These are phyloP conservation scores for Drosophila insularis DNA, from an alignment of 1,140 invertebrate genomes.

Conservation along the genomic window DNA sequence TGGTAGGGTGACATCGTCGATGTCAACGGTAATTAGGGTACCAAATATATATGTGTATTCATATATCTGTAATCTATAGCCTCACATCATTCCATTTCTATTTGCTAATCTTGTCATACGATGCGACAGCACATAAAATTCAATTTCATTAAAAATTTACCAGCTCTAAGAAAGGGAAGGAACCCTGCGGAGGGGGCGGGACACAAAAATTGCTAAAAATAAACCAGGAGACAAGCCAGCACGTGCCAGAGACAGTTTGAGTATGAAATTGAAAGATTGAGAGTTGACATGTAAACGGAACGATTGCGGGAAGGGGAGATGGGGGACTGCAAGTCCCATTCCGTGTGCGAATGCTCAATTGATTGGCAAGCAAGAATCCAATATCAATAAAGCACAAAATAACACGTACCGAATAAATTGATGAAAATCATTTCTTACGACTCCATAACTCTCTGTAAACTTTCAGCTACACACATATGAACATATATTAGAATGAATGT, in stretches of 20 bases:
- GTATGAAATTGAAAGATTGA: neutral
- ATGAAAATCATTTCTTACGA: neutral
- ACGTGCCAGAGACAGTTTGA: slow-evolving; percentile 34
- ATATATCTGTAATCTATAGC: neutral
- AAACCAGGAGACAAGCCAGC: slow-evolving; percentile 31
- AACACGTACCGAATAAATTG: slow-evolving; percentile 39
- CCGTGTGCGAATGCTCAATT: neutral
- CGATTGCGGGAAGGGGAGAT: neutral
- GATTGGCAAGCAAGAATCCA: slow-evolving; percentile 6
- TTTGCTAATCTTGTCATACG: slow-evolving; percentile 25
- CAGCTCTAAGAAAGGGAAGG: neutral
- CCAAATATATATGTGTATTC: no score
- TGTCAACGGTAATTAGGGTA: no score
- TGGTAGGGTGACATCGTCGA: no score
- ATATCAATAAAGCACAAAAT: slow-evolving; percentile 31
- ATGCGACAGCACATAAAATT: slow-evolving; percentile 39
- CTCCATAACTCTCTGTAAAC: neutral
- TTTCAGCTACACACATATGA: neutral
- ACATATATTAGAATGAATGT: neutral
- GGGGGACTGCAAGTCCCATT: neutral
- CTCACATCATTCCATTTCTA: slow-evolving; percentile 2
- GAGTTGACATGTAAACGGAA: neutral
- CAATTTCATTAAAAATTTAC: slow-evolving; percentile 56
- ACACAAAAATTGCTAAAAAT: slow-evolving; percentile 37
- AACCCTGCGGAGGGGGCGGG: neutral